Conservation (phyloP, 2,888 invertebrate species). For the Amblyteles armatorius region DNA sequence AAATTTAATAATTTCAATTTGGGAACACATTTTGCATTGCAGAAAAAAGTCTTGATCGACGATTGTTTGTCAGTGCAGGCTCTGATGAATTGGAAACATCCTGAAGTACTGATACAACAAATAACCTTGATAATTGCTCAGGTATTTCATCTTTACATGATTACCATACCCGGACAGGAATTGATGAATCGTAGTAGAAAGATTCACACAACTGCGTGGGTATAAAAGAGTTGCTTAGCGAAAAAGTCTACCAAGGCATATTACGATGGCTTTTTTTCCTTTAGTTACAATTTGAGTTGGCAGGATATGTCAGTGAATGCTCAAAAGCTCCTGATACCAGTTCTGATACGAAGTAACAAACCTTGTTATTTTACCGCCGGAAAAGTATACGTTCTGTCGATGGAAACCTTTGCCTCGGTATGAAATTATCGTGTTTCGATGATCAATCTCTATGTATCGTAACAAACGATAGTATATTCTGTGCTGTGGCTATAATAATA, state of each 20-base stretch:
- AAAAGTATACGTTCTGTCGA: no score
- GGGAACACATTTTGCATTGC: neutral
- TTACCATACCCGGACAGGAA: constrained; percentile 19
- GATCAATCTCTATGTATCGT: no score
- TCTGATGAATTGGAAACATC: neutral
- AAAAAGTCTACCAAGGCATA: neutral
- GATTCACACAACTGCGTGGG: constrained; percentile 20
- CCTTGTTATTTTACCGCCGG: no score
- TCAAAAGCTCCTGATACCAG: no score
- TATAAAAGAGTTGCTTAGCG: neutral
- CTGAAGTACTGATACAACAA: neutral
- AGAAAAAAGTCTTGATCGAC: neutral
- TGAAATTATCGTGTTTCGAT: no score
- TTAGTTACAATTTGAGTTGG: no score
- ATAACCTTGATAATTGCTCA: neutral
- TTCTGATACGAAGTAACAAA: no score
- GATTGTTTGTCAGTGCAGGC: neutral
- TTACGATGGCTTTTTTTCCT: neutral
- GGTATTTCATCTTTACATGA: constrained; percentile 4
- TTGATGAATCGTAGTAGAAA: constrained; percentile 21
- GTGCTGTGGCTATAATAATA: no score
- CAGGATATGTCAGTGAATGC: no score
- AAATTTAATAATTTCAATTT: neutral
- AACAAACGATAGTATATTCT: no score
- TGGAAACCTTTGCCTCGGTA: no score